Conservation (phyloP, 2,888 invertebrate genomes). For the Rotaria socialis region DNA sequence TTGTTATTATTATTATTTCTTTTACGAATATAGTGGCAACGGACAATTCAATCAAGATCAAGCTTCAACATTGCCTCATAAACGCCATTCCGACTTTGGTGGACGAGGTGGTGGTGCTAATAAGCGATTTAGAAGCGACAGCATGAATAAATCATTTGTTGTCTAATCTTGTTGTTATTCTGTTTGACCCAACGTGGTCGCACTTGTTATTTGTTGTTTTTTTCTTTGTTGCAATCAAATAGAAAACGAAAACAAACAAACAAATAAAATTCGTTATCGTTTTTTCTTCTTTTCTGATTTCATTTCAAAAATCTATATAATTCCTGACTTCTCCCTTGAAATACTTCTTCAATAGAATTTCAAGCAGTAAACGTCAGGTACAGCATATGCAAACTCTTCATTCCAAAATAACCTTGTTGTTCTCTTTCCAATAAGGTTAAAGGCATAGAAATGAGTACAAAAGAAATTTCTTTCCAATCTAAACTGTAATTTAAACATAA, state of each 20-base stretch:
- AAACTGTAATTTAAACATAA: neutral
- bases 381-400: neutral
- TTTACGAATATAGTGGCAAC: neutral
- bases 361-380: conserved; percentile 12
- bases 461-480: neutral
- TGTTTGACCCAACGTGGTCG: neutral
- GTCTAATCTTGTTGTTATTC: neutral
- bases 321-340: conserved; percentile 21
- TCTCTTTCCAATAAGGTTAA: neutral
- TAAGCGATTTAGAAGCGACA: neutral
- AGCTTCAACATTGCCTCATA: neutral
- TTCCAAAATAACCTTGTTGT: neutral
- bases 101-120: conserved; percentile 20
- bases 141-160: neutral
- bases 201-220: neutral
- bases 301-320: too few species aligned
- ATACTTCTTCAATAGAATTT: neutral
- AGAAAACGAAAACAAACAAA: neutral
- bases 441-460: neutral
- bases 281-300: neutral
- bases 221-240: neutral
- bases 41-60: conserved; percentile 12
- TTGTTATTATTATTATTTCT: neutral
- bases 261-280: too few species aligned
- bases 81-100: conserved; percentile 18